Conservation (phyloP, 2,113 vertebrate species). For the Hyperopisus bebe region DNA sequence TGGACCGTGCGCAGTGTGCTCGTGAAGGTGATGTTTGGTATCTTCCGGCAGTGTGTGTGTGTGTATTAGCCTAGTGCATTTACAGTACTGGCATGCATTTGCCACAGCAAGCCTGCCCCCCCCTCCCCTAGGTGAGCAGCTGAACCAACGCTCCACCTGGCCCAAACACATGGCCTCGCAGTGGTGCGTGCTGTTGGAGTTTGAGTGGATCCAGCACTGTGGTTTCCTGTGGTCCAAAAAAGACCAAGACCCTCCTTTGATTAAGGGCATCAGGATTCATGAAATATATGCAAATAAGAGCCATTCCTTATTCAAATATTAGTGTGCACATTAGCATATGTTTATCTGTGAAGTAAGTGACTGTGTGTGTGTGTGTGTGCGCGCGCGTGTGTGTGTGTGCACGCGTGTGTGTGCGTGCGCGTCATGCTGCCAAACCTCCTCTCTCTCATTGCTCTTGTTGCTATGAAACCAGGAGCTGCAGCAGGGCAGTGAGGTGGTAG, state of each 20-base stretch:
- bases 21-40: neutral
- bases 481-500: constrained; percentile 1
- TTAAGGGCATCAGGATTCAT: neutral
- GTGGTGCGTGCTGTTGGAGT: neutral
- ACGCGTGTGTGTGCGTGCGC: too few relatives aligned
- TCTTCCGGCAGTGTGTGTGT: neutral
- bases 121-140: neutral
- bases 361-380: neutral
- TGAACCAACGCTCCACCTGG: neutral
- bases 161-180: neutral
- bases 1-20: neutral
- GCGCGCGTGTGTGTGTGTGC: neutral
- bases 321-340: neutral
- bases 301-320: neutral
- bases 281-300: neutral
- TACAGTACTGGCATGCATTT: neutral
- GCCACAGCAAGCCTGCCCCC: neutral
- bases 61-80: neutral
- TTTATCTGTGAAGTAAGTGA: neutral
- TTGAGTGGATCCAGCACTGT: neutral
- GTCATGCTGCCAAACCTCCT: neutral
- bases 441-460: neutral
- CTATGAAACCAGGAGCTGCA: constrained; percentile 11
- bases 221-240: neutral
- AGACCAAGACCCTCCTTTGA: neutral